phyloP scores from a whole-genome alignment of 2,797 vertebrate species.

The Sebastiscus albofasciatus region DNA sequence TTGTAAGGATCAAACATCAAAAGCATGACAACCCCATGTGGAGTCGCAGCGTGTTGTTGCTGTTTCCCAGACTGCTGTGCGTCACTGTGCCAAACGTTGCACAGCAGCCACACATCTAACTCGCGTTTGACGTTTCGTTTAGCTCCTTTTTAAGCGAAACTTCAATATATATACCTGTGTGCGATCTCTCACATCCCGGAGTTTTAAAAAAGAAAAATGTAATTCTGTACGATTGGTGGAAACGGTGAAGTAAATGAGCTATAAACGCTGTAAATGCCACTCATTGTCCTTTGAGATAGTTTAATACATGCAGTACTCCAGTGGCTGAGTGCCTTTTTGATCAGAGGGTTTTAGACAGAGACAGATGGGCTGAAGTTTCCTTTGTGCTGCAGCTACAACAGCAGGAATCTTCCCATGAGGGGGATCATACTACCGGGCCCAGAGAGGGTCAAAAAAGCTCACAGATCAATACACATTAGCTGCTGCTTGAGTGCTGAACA shows the following conservation, averaged over 20 bases:
- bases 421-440: slow-evolving; percentile 62
- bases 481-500: slow-evolving; percentile 50
- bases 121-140: not conserved
- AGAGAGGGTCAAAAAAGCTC: slow-evolving; percentile 54
- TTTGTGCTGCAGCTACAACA: slow-evolving; percentile 41
- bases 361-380: slow-evolving; percentile 63
- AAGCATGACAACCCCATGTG: slow-evolving; percentile 40
- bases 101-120: slow-evolving; percentile 1
- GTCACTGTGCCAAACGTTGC: slow-evolving; percentile 11
- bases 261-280: slow-evolving; percentile 6
- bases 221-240: not conserved
- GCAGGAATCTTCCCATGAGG: slow-evolving; percentile 59
- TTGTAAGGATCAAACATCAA: slow-evolving; percentile 47
- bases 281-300: slow-evolving; percentile 8
- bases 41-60: slow-evolving; percentile 27
- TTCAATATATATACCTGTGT: not conserved
- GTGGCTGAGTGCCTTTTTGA: slow-evolving; percentile 23
- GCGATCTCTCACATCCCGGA: not conserved
- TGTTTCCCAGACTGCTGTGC: slow-evolving; percentile 8
- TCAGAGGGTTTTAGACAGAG: slow-evolving; percentile 49
- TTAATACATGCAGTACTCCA: slow-evolving; percentile 3
- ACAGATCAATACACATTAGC: slow-evolving; percentile 80
- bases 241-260: not conserved
- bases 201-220: not conserved
- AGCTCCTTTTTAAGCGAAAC: not conserved